phyloP scores from a whole-genome alignment of 1,140 invertebrate genomes.

The Battus philenor region DNA sequence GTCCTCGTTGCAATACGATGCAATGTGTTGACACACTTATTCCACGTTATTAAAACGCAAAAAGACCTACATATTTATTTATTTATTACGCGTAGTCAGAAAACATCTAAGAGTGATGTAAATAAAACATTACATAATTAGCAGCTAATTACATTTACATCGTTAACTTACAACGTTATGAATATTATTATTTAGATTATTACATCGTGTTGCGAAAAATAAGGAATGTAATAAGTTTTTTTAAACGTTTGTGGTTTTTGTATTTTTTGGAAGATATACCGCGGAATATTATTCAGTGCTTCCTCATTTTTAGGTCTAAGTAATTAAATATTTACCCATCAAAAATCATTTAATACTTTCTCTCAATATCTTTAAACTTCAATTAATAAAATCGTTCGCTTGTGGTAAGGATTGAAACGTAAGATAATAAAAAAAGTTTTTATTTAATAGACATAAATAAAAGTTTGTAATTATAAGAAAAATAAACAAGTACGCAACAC shows the following conservation, averaged over 20 bases:
- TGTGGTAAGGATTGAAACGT: too few relatives aligned
- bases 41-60: constrained; percentile 39
- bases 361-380: too few relatives aligned
- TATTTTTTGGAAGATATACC: neutral
- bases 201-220: neutral
- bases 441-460: too few relatives aligned
- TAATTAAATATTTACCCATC: too few relatives aligned
- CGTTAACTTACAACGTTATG: neutral
- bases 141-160: neutral
- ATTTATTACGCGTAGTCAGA: constrained; percentile 2
- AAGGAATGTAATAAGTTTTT: neutral
- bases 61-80: constrained; percentile 21
- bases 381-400: too few relatives aligned
- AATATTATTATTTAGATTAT: neutral
- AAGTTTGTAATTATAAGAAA: too few relatives aligned
- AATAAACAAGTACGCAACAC: too few relatives aligned
- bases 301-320: too few relatives aligned
- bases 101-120: neutral
- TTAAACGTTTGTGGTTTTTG: neutral
- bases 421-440: too few relatives aligned
- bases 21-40: constrained; percentile 63
- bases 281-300: too few relatives aligned
- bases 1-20: constrained; percentile 44
- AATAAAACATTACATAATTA: neutral
- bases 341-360: too few relatives aligned